Conservation (phyloP, 2,797 vertebrate species). For the Coregonus ussuriensis region DNA sequence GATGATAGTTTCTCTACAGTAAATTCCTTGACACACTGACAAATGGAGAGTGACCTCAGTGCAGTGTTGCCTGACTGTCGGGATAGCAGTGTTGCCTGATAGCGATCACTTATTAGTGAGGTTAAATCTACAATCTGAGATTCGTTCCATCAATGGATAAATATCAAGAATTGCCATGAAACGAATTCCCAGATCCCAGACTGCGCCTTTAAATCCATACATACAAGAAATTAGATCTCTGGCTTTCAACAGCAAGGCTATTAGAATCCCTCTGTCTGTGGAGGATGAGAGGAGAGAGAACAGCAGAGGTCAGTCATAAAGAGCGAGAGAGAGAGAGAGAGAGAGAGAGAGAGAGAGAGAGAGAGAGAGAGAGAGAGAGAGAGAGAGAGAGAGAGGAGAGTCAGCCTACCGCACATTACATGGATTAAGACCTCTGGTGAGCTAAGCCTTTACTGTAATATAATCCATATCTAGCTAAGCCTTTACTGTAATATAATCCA, state of each 20-base stretch:
- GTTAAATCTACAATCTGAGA: no score
- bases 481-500: not conserved
- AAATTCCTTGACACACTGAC: no score
- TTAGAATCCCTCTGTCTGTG: conserved; percentile 16
- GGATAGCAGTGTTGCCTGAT: no score
- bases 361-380: not conserved
- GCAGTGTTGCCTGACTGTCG: no score
- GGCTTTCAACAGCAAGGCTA: conserved; percentile 47
- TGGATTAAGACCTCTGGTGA: conserved; percentile 13
- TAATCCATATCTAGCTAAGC: not conserved
- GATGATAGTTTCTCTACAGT: no score
- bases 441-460: not conserved
- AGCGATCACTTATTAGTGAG: no score
- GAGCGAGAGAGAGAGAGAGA: conserved; percentile 4
- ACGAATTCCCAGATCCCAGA: conserved; percentile 28
- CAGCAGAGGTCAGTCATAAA: not conserved
- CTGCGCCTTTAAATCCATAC: conserved; percentile 35
- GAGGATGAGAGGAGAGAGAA: not conserved
- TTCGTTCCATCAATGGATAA: no score
- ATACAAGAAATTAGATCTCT: conserved; percentile 37
- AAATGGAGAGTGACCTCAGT: no score
- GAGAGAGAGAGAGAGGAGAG: not conserved
- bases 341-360: not conserved
- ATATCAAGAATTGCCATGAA: no score
- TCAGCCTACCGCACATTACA: not conserved